Evolutionary conservation across 2,113 vertebrate species (phyloP).

Genomic region (Castor canadensis): DNA sequence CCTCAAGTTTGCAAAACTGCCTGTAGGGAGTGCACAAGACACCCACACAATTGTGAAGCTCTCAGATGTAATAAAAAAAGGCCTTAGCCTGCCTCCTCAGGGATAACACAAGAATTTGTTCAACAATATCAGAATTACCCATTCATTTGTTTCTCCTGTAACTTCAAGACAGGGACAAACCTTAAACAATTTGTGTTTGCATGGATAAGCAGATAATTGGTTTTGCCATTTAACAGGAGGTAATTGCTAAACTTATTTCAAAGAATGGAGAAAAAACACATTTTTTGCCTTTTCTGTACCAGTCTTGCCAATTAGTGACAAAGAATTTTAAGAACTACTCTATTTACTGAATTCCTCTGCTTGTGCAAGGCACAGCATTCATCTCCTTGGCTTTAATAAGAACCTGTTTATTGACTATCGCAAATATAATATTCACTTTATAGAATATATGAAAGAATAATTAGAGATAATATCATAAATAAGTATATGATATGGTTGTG

Average conservation of each 20-base stretch:
- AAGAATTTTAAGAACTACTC: constrained; percentile 29
- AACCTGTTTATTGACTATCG: constrained; percentile 8
- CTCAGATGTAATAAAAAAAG: not conserved
- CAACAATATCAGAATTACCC: not conserved
- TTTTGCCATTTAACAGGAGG: constrained; percentile 36
- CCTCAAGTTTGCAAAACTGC: constrained; percentile 25
- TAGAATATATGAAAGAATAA: not conserved
- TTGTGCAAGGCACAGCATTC: not conserved
- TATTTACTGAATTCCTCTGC: constrained; percentile 7
- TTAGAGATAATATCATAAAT: not conserved
- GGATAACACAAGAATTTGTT: not conserved
- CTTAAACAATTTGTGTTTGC: constrained; percentile 49
- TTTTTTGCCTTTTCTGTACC: constrained; percentile 43
- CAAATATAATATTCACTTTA: constrained; percentile 1
- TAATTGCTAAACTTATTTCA: constrained; percentile 33
- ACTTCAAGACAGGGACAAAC: constrained; percentile 32
- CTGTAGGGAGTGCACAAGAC: not conserved
- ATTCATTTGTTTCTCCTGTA: constrained; percentile 55
- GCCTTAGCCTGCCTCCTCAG: not conserved
- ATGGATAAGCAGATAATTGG: constrained; percentile 47
- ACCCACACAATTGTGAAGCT: not conserved
- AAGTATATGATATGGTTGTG: not conserved
- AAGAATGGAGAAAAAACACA: not conserved
- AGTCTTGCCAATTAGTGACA: constrained; percentile 9
- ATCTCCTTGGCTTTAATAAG: not conserved